Evolutionary conservation across 2,888 invertebrate species (phyloP).

Genomic region (Cantharis nigra): DNA sequence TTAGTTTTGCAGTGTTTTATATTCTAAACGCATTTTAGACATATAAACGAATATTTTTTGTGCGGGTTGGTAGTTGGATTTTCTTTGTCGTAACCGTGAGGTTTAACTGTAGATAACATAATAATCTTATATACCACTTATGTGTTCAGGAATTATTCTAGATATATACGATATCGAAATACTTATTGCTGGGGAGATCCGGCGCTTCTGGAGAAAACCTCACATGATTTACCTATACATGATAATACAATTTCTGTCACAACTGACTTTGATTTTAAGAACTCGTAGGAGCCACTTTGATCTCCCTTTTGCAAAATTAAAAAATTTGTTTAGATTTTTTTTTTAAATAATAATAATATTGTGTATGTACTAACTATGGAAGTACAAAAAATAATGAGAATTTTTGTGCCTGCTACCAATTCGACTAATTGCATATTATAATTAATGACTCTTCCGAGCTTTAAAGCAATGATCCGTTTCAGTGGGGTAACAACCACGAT

Average conservation of each 20-base stretch:
- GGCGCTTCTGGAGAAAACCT: slow-evolving; percentile 34
- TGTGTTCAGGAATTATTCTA: not conserved
- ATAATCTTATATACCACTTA: not conserved
- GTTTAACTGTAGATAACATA: not conserved
- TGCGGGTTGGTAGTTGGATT: not conserved
- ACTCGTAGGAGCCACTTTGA: slow-evolving; percentile 36
- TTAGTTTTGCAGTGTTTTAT: not conserved
- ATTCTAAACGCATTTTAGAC: not conserved
- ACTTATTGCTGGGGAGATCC: slow-evolving; percentile 21
- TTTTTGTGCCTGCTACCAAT: too few species aligned
- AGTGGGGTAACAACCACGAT: too few species aligned
- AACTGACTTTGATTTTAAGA: slow-evolving; percentile 30
- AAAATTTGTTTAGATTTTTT: not conserved
- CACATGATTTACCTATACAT: slow-evolving; percentile 26
- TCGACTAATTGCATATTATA: too few species aligned
- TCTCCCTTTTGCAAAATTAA: slow-evolving; percentile 30
- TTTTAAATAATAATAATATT: not conserved
- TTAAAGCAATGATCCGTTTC: too few species aligned
- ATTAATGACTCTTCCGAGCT: too few species aligned
- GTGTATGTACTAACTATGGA: too few species aligned
- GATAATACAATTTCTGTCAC: slow-evolving; percentile 27
- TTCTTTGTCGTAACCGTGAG: not conserved
- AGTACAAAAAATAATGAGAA: too few species aligned
- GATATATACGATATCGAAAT: not conserved
- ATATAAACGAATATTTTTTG: not conserved